Evolutionary conservation across 92 coral and sea anemone genomes (phyloP).

Genomic region (Pocillopora meandrina): DNA sequence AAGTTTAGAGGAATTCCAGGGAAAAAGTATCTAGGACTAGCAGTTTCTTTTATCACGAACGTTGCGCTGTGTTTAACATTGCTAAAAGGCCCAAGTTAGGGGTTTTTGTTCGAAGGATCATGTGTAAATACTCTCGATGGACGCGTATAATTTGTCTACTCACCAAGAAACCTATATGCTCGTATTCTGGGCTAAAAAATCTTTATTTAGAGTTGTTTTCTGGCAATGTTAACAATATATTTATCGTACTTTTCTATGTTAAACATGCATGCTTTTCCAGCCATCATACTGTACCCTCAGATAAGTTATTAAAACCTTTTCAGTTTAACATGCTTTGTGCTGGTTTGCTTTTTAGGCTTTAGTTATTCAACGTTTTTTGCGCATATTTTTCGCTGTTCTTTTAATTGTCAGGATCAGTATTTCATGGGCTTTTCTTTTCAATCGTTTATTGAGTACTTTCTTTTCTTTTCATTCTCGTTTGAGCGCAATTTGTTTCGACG

Average conservation of each 20-base stretch:
- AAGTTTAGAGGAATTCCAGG: constrained; percentile 52
- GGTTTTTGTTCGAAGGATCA: constrained; percentile 49
- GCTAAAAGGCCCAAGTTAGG: constrained; percentile 45
- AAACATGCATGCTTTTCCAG: constrained; percentile 47
- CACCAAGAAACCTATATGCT: constrained; percentile 36
- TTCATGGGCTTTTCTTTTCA: neutral
- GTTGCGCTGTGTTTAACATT: constrained; percentile 9
- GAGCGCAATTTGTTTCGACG: neutral
- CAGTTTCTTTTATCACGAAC: constrained; percentile 39
- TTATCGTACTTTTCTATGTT: constrained; percentile 75
- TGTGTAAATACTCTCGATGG: constrained; percentile 59
- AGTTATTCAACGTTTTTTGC: constrained; percentile 7
- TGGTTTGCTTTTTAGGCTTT: constrained; percentile 54
- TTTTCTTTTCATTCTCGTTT: neutral
- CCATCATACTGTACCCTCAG: constrained; percentile 55
- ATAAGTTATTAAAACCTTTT: constrained; percentile 80
- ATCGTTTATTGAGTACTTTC: neutral
- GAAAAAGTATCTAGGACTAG: constrained; percentile 29
- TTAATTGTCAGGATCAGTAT: constrained; percentile 43
- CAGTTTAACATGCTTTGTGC: constrained; percentile 62
- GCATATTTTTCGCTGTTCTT: constrained; percentile 62
- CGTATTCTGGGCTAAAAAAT: constrained; percentile 35
- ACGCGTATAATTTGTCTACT: constrained; percentile 29
- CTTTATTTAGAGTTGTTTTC: constrained; percentile 47
- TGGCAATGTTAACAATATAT: constrained; percentile 41